These are phyloP conservation scores for Enchytraeus crypticus DNA, from an alignment of 2,888 invertebrate genomes.

Conservation along the genomic window DNA sequence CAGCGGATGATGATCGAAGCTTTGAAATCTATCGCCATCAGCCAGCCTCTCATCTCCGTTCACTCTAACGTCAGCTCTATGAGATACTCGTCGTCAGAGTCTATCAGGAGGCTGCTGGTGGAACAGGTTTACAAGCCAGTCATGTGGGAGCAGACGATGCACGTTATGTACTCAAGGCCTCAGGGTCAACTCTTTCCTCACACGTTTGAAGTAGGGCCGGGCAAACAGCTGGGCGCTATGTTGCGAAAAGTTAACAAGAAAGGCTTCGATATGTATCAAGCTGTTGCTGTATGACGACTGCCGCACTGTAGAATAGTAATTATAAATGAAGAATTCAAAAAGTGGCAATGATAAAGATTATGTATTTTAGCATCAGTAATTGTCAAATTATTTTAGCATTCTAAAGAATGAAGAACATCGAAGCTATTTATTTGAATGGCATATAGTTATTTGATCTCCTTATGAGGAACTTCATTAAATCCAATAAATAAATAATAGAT, in stretches of 20 bases:
- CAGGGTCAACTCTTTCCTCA: slow-evolving; percentile 58
- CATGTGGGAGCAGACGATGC: slow-evolving; percentile 82
- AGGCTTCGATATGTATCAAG: slow-evolving; percentile 53
- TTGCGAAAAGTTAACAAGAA: slow-evolving; percentile 75
- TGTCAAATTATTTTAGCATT: too few species aligned
- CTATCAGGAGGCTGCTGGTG: slow-evolving; percentile 27
- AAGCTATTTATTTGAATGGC: too few species aligned
- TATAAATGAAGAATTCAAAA: too few species aligned
- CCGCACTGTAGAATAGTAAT: too few species aligned
- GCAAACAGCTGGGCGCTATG: slow-evolving; percentile 64
- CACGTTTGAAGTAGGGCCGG: slow-evolving; percentile 82
- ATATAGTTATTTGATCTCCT: too few species aligned
- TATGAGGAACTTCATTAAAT: too few species aligned
- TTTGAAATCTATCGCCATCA: slow-evolving; percentile 56
- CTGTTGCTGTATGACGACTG: too few species aligned
- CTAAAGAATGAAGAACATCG: too few species aligned
- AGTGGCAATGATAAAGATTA: too few species aligned
- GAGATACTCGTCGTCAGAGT: slow-evolving; percentile 51
- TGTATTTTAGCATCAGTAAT: too few species aligned
- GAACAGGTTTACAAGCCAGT: slow-evolving; percentile 40
- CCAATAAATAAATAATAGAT: too few species aligned
- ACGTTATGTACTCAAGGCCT: slow-evolving; percentile 59
- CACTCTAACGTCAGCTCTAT: slow-evolving; percentile 66
- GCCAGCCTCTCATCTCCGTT: slow-evolving; percentile 62
- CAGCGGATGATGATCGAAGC: slow-evolving; percentile 59